Conservation (phyloP, 1,140 invertebrate genomes). For the Drosophila navojoa region DNA sequence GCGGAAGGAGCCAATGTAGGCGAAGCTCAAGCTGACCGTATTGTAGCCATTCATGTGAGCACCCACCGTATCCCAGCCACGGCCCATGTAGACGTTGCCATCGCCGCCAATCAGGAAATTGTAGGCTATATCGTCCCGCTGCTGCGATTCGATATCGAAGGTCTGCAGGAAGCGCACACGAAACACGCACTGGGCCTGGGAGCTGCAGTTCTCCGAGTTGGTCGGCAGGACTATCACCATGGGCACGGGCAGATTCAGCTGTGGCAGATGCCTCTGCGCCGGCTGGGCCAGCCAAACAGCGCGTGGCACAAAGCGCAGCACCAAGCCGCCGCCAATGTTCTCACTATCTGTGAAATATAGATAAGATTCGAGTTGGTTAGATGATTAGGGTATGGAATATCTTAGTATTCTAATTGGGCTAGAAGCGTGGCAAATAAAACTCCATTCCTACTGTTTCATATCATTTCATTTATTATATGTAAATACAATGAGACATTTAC, state of each 20-base stretch:
- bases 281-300: slow-evolving; percentile 87
- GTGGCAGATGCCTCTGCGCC: slow-evolving; percentile 77
- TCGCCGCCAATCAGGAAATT: slow-evolving; percentile 88
- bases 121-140: slow-evolving; percentile 86
- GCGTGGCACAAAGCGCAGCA: slow-evolving; percentile 82
- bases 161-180: slow-evolving; percentile 88
- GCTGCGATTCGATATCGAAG: slow-evolving; percentile 89
- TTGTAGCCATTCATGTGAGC: slow-evolving; percentile 87
- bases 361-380: too few relatives aligned
- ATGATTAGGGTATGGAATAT: too few relatives aligned
- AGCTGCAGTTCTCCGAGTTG: slow-evolving; percentile 84
- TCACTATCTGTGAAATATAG: slow-evolving; percentile 48
- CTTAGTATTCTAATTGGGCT: background rate
- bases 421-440: background rate
- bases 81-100: slow-evolving; percentile 87
- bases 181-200: slow-evolving; percentile 85
- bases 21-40: slow-evolving; percentile 85
- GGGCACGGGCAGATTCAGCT: slow-evolving; percentile 83
- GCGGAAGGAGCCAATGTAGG: slow-evolving; percentile 86
- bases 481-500: slow-evolving; percentile 10
- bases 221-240: slow-evolving; percentile 85
- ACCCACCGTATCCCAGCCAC: slow-evolving; percentile 87
- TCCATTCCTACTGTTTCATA: background rate
- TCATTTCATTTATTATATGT: slow-evolving; percentile 9
- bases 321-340: slow-evolving; percentile 64